Conservation (phyloP, 1,140 invertebrate genomes). For the Sitobion miscanthi region DNA sequence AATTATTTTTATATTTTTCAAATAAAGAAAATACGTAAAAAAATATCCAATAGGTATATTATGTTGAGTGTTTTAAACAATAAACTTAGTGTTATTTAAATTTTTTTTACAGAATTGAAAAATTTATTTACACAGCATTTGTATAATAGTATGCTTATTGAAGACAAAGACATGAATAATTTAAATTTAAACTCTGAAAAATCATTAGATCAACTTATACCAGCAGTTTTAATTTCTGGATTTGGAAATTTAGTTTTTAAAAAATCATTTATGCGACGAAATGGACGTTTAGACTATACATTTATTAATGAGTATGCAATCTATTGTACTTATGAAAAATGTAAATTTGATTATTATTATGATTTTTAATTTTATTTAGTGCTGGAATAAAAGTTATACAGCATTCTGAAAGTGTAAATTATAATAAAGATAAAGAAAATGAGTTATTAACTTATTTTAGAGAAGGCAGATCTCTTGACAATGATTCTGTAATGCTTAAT, state of each 20-base stretch:
- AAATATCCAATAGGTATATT: not conserved
- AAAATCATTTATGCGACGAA: slow-evolving; percentile 63
- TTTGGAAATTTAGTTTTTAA: slow-evolving; percentile 65
- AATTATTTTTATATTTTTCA: not conserved
- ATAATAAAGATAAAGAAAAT: slow-evolving; percentile 63
- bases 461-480: slow-evolving; percentile 63
- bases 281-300: slow-evolving; percentile 63
- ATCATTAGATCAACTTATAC: slow-evolving; percentile 65
- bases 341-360: not conserved
- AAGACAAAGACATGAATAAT: slow-evolving; percentile 17
- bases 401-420: slow-evolving; percentile 68
- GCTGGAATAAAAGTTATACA: slow-evolving; percentile 64
- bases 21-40: not conserved
- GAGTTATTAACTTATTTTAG: slow-evolving; percentile 64
- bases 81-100: not conserved
- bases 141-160: slow-evolving; percentile 63
- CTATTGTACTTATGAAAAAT: not conserved
- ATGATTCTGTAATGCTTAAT: slow-evolving; percentile 64
- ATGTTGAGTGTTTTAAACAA: not conserved
- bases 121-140: slow-evolving; percentile 64
- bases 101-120: slow-evolving; percentile 61
- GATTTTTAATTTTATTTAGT: slow-evolving; percentile 62
- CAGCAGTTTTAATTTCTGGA: slow-evolving; percentile 65
- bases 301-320: slow-evolving; percentile 40
- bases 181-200: slow-evolving; percentile 37